Conservation (phyloP, 2,113 vertebrate species). For the western clawed frog (Xenopus tropicalis) region UCB_Xtro_10.0 CM004445.2:60122501-60123000, state of each 20-base stretch:
- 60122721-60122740: constrained; percentile 15
- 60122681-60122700: too few relatives aligned
- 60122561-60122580: too few relatives aligned
- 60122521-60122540: too few relatives aligned
- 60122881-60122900: constrained; percentile 40
- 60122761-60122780: constrained; percentile 30
- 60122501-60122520: too few relatives aligned
- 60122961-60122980: constrained; percentile 55
- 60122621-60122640: too few relatives aligned
- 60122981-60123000: constrained; percentile 46
- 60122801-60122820: constrained; percentile 29
- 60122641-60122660: neutral
- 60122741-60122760: constrained; percentile 25
- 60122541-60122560: too few relatives aligned
- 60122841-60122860: constrained; percentile 20
- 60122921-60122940: constrained; percentile 48
- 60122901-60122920: constrained; percentile 36
- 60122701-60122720: neutral
- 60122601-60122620: too few relatives aligned
- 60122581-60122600: too few relatives aligned
- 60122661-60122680: too few relatives aligned
- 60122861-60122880: constrained; percentile 28
- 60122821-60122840: constrained; percentile 34
- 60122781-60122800: constrained; percentile 34
- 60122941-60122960: constrained; percentile 45